These are phyloP conservation scores for Clitarchus hookeri DNA, from an alignment of 2,888 invertebrate species.

Conservation along the genomic window DNA sequence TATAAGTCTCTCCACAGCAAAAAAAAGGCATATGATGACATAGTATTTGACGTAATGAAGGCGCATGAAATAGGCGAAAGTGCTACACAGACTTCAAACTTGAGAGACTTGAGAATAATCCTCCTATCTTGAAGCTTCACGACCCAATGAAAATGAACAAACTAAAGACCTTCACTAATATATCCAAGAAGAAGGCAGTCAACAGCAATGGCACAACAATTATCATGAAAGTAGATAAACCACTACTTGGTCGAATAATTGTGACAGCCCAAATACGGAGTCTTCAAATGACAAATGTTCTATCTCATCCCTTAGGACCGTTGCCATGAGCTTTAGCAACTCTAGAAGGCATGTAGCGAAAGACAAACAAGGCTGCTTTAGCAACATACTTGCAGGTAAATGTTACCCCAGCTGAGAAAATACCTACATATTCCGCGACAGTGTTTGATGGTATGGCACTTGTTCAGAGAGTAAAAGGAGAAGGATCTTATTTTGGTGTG, in stretches of 20 bases:
- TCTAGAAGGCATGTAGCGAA: neutral
- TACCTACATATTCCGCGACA: neutral
- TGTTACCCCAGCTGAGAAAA: neutral
- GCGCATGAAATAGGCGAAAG: neutral
- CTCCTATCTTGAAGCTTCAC: neutral
- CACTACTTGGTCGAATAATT: neutral
- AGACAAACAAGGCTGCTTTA: too few relatives aligned
- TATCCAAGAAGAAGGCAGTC: too few relatives aligned
- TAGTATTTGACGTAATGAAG: neutral
- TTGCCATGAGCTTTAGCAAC: constrained; percentile 4
- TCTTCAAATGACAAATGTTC: neutral
- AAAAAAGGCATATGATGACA: constrained; percentile 2
- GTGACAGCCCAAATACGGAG: neutral
- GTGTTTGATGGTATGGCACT: neutral
- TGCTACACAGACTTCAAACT: neutral
- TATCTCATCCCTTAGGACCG: constrained; percentile 1
- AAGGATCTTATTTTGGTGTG: neutral
- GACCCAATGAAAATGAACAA: neutral
- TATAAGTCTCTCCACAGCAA: too few relatives aligned
- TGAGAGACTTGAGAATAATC: too few relatives aligned
- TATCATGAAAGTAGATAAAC: neutral
- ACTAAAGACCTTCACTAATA: constrained; percentile 18
- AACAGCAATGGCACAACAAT: constrained; percentile 3
- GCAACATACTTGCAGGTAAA: neutral
- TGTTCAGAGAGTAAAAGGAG: too few relatives aligned